Evolutionary conservation across 2,113 vertebrate species (phyloP), one percentile per base, ranked within the genome.

Genomic region (Thamnaconus septentrionalis): DNA sequence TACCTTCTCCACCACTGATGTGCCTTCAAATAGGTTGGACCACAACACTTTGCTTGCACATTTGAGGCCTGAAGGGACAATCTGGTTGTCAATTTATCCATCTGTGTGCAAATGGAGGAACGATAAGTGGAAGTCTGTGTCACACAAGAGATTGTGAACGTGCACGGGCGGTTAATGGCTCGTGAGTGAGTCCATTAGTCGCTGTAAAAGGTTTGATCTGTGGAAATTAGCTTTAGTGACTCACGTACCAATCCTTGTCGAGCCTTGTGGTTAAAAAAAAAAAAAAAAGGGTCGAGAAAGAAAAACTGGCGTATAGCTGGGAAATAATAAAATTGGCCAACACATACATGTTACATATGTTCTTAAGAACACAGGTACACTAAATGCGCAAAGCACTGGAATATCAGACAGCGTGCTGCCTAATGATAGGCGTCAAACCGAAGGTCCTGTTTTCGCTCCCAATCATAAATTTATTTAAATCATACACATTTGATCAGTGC

Each of bases 391-490:
- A 41, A 52, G 83, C 66, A 4, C 84, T 1, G 18, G 18, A 75
- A 75, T 88, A 7, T 4, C 3, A 3, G 51, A 66, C 3, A 79
- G 63, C 3, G 41, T 66, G 12, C 41, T 85, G 0, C 5, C 42
- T 12, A 71, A 85, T 0, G 72, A 61, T 3, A 71, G 45, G 0
- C 91, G 89, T 75, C 63, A 84, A 66, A 88, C 50, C 7, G 47
- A 54, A 46, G 89, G 90, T 71, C 45, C 65, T 7, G n/a, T 42
- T 8, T n/a, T 0, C 0, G 0, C 4, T 7, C 0, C 0, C 0
- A 78, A 73, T 56, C 0, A 0, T 0, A 88, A 88, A 61, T 72
- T 31, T 31, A 31, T 31, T 31, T 31, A 31, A 31, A 31, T 31
- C 18, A 31, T 31, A 31, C 18, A 31, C 18, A 31, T 31, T 31